Evolutionary conservation across 2,113 vertebrate genomes (phyloP).

Genomic region (Tinamus guttatus): DNA sequence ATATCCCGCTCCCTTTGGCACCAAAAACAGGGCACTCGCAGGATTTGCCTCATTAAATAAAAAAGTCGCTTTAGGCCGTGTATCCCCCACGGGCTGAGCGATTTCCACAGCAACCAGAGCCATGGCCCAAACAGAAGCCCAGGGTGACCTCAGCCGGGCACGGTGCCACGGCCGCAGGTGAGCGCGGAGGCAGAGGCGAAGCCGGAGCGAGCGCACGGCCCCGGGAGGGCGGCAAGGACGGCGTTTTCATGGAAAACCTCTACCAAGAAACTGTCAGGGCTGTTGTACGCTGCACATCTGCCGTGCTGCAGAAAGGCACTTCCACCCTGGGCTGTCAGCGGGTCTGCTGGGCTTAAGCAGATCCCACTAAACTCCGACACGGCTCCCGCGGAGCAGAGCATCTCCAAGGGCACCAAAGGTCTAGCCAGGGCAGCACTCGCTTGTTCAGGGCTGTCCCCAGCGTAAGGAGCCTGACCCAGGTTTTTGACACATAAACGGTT

Average conservation of each 20-base stretch:
- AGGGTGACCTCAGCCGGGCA: constrained; percentile 19
- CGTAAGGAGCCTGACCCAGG: not conserved
- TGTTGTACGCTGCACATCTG: not conserved
- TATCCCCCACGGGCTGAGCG: not conserved
- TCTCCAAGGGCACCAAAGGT: not conserved
- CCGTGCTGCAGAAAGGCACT: not conserved
- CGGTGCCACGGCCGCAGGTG: not conserved
- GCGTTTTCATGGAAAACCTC: not conserved
- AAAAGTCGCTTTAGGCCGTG: not conserved
- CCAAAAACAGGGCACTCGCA: not conserved
- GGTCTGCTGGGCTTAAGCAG: not conserved
- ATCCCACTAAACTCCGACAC: not conserved
- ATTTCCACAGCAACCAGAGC: constrained; percentile 34
- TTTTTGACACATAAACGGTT: not conserved
- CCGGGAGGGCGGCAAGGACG: accelerated
- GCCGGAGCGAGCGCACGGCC: not conserved
- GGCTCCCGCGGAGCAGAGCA: not conserved
- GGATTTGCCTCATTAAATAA: constrained; percentile 31
- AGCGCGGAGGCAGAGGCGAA: not conserved
- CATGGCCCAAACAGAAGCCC: not conserved
- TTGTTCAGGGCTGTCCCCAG: not conserved
- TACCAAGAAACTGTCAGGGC: not conserved
- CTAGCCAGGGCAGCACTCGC: not conserved
- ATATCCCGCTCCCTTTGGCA: not conserved
- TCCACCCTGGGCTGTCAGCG: accelerated